Evolutionary conservation across 1,140 invertebrate genomes (phyloP).

Genomic region (Spodoptera frugiperda): DNA sequence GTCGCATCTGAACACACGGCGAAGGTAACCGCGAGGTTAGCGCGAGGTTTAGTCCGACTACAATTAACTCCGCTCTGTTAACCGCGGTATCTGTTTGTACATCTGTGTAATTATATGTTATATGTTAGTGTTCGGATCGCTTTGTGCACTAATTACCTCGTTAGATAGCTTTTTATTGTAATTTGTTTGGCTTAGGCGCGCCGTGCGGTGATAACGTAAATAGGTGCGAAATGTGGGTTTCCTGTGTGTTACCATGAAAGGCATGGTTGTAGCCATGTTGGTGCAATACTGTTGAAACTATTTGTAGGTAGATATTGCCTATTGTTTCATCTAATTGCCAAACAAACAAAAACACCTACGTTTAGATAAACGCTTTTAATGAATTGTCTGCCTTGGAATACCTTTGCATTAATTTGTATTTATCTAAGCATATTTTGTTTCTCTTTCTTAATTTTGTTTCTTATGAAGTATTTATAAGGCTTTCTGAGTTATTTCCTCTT

Average conservation of each 20-base stretch:
- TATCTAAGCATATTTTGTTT: too few species aligned
- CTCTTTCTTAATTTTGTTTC: too few species aligned
- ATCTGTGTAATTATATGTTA: conserved; percentile 42
- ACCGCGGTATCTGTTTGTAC: conserved; percentile 31
- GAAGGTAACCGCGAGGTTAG: conserved; percentile 36
- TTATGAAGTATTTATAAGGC: too few species aligned
- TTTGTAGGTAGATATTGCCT: too few species aligned
- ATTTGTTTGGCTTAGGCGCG: not conserved
- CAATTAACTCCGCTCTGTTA: conserved; percentile 41
- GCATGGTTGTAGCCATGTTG: too few species aligned
- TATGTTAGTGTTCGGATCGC: conserved; percentile 12
- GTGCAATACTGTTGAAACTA: too few species aligned
- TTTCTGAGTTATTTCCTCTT: too few species aligned
- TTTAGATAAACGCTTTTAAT: too few species aligned
- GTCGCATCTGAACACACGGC: conserved; percentile 6
- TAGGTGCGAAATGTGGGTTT: conserved; percentile 9
- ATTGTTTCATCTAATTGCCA: too few species aligned
- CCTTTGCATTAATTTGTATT: too few species aligned
- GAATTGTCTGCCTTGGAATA: too few species aligned
- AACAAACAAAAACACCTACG: too few species aligned
- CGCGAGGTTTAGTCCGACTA: conserved; percentile 6
- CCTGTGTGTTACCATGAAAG: not conserved
- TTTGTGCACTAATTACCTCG: conserved; percentile 8
- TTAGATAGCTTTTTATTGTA: conserved; percentile 20
- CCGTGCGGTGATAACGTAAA: not conserved